Evolutionary conservation across 2,797 vertebrate species (phyloP).

Genomic region (Valencia hispanica): DNA sequence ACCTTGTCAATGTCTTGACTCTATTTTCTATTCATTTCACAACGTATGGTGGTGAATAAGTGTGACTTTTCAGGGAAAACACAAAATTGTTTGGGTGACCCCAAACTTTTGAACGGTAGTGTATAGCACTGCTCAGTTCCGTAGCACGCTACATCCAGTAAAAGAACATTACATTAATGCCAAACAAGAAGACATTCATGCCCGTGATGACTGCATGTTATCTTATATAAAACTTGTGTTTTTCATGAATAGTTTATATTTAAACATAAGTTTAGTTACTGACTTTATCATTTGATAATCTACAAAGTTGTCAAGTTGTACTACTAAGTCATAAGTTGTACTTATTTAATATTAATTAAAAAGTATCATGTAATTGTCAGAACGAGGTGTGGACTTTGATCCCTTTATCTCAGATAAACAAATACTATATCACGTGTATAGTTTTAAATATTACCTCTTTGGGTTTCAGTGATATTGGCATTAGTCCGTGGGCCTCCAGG

Average conservation of each 20-base stretch:
- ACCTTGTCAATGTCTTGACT: no score
- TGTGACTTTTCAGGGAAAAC: no score
- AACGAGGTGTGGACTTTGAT: not conserved
- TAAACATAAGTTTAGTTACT: not conserved
- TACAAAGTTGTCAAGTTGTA: not conserved
- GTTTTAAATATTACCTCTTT: conserved; percentile 88
- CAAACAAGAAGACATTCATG: not conserved
- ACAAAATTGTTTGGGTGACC: no score
- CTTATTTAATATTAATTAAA: not conserved
- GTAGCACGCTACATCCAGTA: no score
- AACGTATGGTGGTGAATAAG: no score
- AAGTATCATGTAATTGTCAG: not conserved
- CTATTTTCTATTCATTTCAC: no score
- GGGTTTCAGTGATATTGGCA: conserved; percentile 90
- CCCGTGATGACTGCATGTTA: not conserved
- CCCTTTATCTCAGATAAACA: conserved; percentile 2
- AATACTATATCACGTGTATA: not conserved
- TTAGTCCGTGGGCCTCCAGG: conserved; percentile 94
- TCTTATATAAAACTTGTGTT: not conserved
- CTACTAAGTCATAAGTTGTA: no score
- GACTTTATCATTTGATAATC: not conserved
- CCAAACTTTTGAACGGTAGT: no score
- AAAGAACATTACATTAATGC: no score
- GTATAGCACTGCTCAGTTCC: no score
- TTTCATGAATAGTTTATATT: not conserved